Percentiles rank a stretch among this genome's conserved stretches.
Conservation (phyloP, 2,797 vertebrate species). For the Loriculus beryllinus region DNA sequence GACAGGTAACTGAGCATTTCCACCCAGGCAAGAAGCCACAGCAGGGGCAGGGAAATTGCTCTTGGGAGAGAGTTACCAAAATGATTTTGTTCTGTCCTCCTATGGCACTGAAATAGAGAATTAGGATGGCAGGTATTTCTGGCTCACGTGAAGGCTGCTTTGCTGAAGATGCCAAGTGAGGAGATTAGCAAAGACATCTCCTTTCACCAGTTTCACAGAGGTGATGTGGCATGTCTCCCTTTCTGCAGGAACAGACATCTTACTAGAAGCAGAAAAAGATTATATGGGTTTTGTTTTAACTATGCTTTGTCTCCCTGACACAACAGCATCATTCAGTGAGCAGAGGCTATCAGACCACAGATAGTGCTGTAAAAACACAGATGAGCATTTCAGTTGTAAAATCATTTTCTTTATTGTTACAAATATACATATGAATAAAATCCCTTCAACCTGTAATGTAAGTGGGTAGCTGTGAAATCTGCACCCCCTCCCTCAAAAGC, state of each 20-base stretch:
- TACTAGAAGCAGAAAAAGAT: not conserved
- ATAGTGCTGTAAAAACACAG: not conserved
- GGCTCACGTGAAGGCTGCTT: not conserved
- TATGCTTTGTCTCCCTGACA: not conserved
- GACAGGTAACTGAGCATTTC: not conserved
- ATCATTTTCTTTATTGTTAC: constrained; percentile 88
- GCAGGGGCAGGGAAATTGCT: not conserved
- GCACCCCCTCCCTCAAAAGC: constrained; percentile 64
- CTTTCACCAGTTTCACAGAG: not conserved
- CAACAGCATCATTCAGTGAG: not conserved
- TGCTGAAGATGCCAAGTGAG: not conserved
- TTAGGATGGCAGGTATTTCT: not conserved
- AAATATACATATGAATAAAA: constrained; percentile 89
- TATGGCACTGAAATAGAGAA: not conserved
- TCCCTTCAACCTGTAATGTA: constrained; percentile 78
- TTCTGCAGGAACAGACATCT: not conserved
- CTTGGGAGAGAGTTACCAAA: not conserved
- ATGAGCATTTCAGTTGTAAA: constrained; percentile 80
- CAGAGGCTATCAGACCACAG: not conserved
- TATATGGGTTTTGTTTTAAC: not conserved
- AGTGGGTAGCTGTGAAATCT: constrained; percentile 77
- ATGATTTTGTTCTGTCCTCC: not conserved
- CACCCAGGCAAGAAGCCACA: not conserved
- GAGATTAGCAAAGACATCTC: not conserved
- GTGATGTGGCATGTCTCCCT: not conserved